These are phyloP conservation scores for Pseudochirops corinnae DNA, from an alignment of 2,797 vertebrate genomes.

Conservation along the genomic window DNA sequence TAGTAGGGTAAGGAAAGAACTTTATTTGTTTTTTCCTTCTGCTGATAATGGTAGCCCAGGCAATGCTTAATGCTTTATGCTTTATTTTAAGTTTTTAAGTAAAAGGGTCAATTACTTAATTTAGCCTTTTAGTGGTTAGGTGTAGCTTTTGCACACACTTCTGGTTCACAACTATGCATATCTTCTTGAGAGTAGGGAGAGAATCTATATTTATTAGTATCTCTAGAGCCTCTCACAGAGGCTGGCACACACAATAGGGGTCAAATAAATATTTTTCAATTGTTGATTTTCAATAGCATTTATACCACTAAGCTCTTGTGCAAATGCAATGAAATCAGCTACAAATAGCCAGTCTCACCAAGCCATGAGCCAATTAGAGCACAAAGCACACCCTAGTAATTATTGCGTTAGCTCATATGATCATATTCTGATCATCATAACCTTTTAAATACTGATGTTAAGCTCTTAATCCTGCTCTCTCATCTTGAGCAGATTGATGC, in stretches of 20 bases:
- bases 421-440: not conserved
- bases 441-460: not conserved
- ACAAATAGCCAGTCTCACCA: not conserved
- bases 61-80: no score
- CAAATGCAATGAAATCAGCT: no score
- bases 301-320: not conserved
- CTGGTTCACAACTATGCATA: rapidly evolving
- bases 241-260: not conserved
- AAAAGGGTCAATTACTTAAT: rapidly evolving
- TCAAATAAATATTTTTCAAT: not conserved
- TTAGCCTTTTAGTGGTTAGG: not conserved
- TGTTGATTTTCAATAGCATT: not conserved
- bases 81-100: not conserved
- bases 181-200: not conserved
- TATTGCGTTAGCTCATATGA: not conserved
- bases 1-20: not conserved
- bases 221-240: not conserved
- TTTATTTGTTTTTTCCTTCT: not conserved
- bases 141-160: rapidly evolving
- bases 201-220: not conserved
- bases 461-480: not conserved
- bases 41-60: not conserved
- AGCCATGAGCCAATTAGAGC: rapidly evolving
- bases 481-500: not conserved
- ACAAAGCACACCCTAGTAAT: not conserved